Conservation (phyloP, 2,888 invertebrate species). For the Amphipoea lucens region DNA sequence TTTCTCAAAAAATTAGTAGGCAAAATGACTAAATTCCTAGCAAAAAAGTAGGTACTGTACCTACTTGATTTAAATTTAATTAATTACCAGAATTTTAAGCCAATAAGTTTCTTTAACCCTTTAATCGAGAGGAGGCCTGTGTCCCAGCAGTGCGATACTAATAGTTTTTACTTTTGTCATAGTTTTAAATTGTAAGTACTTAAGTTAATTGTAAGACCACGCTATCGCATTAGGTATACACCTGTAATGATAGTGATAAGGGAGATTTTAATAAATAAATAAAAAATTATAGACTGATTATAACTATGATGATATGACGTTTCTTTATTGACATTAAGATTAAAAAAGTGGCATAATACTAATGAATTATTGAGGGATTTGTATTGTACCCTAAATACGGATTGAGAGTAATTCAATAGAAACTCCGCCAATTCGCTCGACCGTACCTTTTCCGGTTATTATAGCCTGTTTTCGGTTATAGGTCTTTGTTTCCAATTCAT, state of each 20-base stretch:
- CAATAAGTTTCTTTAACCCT: not conserved
- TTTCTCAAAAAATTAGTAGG: not conserved
- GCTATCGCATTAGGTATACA: too few species aligned
- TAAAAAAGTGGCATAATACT: not conserved
- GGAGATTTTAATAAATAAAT: too few species aligned
- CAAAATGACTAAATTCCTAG: not conserved
- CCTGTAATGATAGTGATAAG: too few species aligned
- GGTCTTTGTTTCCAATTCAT: slow-evolving; percentile 60
- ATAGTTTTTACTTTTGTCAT: too few species aligned
- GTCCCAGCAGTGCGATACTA: too few species aligned
- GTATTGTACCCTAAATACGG: not conserved
- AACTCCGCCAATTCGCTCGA: slow-evolving; percentile 33
- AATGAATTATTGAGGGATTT: not conserved
- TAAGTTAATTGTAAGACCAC: too few species aligned
- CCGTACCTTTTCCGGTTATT: slow-evolving; percentile 36
- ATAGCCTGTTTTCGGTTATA: slow-evolving; percentile 15
- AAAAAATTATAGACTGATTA: too few species aligned
- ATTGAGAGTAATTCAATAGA: slow-evolving; percentile 14
- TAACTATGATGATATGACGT: too few species aligned
- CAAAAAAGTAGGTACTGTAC: not conserved
- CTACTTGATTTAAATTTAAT: not conserved
- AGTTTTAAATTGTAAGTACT: too few species aligned
- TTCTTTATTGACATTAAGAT: not conserved
- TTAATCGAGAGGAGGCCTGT: too few species aligned
- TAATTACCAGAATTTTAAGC: not conserved